Evolutionary conservation across 1,140 invertebrate species (phyloP), one percentile per base, ranked within the genome.

Genomic region (Trichomalopsis sarcophagae): DNA sequence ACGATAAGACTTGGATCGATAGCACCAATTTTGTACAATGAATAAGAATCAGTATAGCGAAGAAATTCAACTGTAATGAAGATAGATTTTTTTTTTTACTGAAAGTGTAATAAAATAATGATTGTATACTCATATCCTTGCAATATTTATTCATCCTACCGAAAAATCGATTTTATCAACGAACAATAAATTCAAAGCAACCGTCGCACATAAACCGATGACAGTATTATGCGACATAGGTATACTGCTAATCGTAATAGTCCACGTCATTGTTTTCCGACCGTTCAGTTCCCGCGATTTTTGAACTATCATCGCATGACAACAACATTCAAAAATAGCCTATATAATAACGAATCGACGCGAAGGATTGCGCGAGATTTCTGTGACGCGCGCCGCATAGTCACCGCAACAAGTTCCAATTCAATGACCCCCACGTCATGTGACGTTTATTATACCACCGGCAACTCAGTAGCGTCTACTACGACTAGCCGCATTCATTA

Each of bases 361-460:
- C 3, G 44, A 40, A 62, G 4, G 47, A 78, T 78, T 78, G 55
- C 76, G 21, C 17, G 55, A 78, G 47, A 78, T 78, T 78, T 78
- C 14, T 47, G 6, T 30, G 6, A 44, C 5, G 47, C 75, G 10
- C 75, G 75, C n/a, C n/a, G 13, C 14, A 50, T 77, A 77, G 75
- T 55, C 75, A 77, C 23, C 11, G 33, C 33, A 47, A 23, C 62
- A 44, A 68, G 13, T 84, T 66, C 27, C 10, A 69, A 86, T 74
- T 30, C 74, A 30, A 68, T 82, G 87, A 90, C 85, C 84, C 83
- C 89, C 89, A 89, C 89, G 89, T 90, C 88, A 89, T 76, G 11
- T 44, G 9, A 77, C n/a, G n/a, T 66, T n/a, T 62, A 9, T 44
- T 44, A 9, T 44, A 33, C 47, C n/a, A 13, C 3, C 33, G 66